phyloP scores from a whole-genome alignment of 92 coral and sea anemone species.

The Phenganax subtilis region DNA sequence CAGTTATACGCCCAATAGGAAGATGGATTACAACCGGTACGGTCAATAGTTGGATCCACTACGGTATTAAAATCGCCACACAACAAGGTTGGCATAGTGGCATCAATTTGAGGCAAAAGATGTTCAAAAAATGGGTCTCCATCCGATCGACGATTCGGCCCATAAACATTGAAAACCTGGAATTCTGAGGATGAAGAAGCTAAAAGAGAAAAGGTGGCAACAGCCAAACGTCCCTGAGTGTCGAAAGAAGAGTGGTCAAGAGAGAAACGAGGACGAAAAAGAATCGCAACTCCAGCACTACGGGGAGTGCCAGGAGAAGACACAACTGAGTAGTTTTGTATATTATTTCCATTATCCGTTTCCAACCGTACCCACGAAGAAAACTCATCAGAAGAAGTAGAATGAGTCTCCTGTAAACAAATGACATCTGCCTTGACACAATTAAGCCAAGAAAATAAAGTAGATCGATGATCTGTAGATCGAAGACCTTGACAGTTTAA shows the following conservation, averaged over 20 bases:
- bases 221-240: background rate
- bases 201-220: background rate
- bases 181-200: background rate
- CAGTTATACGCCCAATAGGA: constrained; percentile 28
- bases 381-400: constrained; percentile 25
- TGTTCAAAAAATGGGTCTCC: background rate
- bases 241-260: background rate
- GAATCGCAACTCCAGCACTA: background rate
- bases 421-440: constrained; percentile 7
- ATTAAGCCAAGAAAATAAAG: background rate
- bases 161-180: background rate
- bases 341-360: background rate
- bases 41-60: background rate
- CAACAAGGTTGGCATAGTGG: background rate
- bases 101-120: background rate
- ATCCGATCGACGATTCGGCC: background rate
- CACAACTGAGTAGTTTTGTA: background rate
- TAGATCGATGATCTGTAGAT: background rate
- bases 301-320: background rate
- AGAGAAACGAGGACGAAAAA: background rate
- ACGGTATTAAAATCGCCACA: constrained; percentile 19
- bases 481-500: background rate
- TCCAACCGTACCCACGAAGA: background rate
- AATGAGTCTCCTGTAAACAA: constrained; percentile 40
- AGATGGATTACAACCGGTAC: background rate